Conservation (phyloP, 2,888 invertebrate genomes). For the Cryptus viduatorius region DNA sequence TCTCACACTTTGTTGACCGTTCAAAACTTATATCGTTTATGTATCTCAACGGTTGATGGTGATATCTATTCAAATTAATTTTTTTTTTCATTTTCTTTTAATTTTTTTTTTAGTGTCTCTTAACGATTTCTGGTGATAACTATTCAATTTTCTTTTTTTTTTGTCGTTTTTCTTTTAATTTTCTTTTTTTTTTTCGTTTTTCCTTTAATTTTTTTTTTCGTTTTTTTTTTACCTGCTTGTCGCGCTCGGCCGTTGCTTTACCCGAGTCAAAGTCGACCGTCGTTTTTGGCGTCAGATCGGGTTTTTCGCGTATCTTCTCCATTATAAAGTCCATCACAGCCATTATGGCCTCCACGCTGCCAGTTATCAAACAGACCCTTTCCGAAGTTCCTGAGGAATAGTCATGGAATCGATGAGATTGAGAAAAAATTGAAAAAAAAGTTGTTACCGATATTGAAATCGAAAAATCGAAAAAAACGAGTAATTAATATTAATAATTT, state of each 20-base stretch:
- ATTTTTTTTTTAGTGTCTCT: slow-evolving; percentile 44
- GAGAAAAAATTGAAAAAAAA: slow-evolving; percentile 29
- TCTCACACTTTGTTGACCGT: slow-evolving; percentile 66
- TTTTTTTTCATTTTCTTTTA: slow-evolving; percentile 33
- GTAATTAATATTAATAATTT: too few relatives aligned
- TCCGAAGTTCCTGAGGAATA: slow-evolving; percentile 93
- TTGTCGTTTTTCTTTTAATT: background rate
- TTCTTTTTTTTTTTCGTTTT: slow-evolving; percentile 16
- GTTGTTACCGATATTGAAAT: slow-evolving; percentile 6
- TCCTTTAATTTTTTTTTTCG: slow-evolving; percentile 58
- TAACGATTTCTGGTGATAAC: background rate
- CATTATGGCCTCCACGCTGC: slow-evolving; percentile 95
- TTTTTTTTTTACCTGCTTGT: slow-evolving; percentile 90
- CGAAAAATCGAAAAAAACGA: too few relatives aligned
- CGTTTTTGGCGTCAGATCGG: slow-evolving; percentile 92
- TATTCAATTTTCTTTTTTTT: slow-evolving; percentile 10
- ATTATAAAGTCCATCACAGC: slow-evolving; percentile 96
- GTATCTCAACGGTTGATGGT: slow-evolving; percentile 6
- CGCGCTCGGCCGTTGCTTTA: slow-evolving; percentile 94
- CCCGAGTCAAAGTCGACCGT: slow-evolving; percentile 91
- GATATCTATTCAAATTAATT: background rate
- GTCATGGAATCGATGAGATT: slow-evolving; percentile 32
- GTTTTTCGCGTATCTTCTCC: slow-evolving; percentile 98
- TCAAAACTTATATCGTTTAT: slow-evolving; percentile 42
- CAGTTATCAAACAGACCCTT: slow-evolving; percentile 96